A percentile compares a stretch with the other conserved stretches of the same genome.
Evolutionary conservation across 1,140 invertebrate genomes (phyloP).

Genomic region (Leptonema lineaticorne): DNA sequence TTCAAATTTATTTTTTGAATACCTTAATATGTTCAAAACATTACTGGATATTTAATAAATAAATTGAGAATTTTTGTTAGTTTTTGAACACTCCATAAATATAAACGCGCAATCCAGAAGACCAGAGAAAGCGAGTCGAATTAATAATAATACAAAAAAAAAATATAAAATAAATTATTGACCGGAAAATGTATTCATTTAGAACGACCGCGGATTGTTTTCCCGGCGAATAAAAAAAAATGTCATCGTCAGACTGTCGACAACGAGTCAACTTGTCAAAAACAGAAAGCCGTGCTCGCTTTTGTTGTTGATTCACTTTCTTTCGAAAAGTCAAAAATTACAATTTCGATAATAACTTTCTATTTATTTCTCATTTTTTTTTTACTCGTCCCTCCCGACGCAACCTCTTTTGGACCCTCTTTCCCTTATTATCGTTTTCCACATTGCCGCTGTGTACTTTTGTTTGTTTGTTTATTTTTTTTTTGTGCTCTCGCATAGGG

Average conservation of each 20-base stretch:
- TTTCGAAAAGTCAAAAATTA: slow-evolving; percentile 1
- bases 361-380: no score
- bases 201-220: slow-evolving; percentile 9
- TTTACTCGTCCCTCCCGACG: background rate
- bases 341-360: slow-evolving; percentile 19
- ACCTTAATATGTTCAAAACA: no score
- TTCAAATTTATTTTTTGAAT: no score
- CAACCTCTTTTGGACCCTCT: background rate
- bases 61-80: no score
- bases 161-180: slow-evolving; percentile 2
- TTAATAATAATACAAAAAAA: no score
- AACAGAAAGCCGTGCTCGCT: background rate
- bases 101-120: no score
- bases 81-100: no score
- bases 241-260: slow-evolving; percentile 6
- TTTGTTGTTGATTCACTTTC: slow-evolving; percentile 13
- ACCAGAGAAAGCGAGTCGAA: no score
- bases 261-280: slow-evolving; percentile 8
- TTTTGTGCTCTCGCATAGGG: background rate
- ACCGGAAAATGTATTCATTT: slow-evolving; percentile 6
- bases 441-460: background rate
- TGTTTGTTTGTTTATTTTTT: background rate
- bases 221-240: background rate
- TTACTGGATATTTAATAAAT: no score
- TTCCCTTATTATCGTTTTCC: background rate